These are phyloP conservation scores for Formicarius rufipectus DNA, from an alignment of 2,113 vertebrate species.

Conservation along the genomic window DNA sequence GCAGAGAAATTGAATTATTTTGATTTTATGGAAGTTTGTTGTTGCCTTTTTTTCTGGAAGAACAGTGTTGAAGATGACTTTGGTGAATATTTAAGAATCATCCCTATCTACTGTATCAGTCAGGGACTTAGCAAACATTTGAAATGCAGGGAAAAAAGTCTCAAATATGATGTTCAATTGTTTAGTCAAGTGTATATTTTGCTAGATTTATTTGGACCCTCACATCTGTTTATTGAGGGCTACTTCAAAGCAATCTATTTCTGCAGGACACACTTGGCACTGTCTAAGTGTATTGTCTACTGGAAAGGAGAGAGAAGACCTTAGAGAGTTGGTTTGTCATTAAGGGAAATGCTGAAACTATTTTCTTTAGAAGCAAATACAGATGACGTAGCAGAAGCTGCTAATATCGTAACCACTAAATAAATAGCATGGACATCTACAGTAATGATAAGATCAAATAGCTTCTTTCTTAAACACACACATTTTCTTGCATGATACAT, in stretches of 20 bases:
- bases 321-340: not conserved
- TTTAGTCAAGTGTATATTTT: slow-evolving; percentile 28
- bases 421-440: not conserved
- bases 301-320: not conserved
- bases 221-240: slow-evolving; percentile 11
- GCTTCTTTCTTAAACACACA: not conserved
- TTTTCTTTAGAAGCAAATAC: not conserved
- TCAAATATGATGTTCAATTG: not conserved
- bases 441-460: not conserved
- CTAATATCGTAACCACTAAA: not conserved
- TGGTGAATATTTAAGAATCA: not conserved
- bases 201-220: slow-evolving; percentile 17
- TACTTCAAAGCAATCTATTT: slow-evolving; percentile 46
- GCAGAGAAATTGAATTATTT: not conserved
- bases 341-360: not conserved
- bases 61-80: not conserved
- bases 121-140: not conserved
- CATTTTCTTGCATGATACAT: not conserved
- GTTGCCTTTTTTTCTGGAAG: not conserved
- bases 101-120: not conserved
- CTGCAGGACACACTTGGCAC: slow-evolving; percentile 10
- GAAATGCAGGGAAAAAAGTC: not conserved
- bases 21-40: slow-evolving; percentile 6
- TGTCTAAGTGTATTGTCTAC: not conserved
- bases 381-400: not conserved